phyloP scores from a whole-genome alignment of 2,888 invertebrate species.

The Clostera curtula region DNA sequence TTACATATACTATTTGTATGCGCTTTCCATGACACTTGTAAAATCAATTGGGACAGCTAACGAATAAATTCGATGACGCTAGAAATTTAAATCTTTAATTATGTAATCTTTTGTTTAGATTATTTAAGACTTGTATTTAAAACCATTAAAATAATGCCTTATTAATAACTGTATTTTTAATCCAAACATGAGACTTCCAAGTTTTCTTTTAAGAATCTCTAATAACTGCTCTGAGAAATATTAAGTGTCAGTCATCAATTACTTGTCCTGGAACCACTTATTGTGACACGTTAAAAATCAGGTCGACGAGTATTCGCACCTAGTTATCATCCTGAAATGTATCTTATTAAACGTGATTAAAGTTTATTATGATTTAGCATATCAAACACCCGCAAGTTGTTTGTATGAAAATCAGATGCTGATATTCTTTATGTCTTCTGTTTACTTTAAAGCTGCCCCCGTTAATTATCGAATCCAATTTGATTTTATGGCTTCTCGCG shows the following conservation, averaged over 20 bases:
- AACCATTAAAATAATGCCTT: too few species aligned
- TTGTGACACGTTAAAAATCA: slow-evolving; percentile 41
- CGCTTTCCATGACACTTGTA: too few species aligned
- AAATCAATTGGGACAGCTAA: too few species aligned
- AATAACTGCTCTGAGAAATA: slow-evolving; percentile 29
- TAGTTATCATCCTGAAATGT: slow-evolving; percentile 22
- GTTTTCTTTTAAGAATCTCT: slow-evolving; percentile 27
- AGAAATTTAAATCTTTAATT: too few species aligned
- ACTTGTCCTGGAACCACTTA: slow-evolving; percentile 39
- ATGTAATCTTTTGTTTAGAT: too few species aligned
- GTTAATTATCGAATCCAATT: slow-evolving; percentile 53
- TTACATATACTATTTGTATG: too few species aligned
- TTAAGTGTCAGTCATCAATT: slow-evolving; percentile 40
- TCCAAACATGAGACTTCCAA: too few species aligned
- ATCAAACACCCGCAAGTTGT: slow-evolving; percentile 24
- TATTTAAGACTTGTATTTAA: too few species aligned
- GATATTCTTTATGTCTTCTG: slow-evolving; percentile 29
- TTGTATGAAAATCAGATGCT: slow-evolving; percentile 34
- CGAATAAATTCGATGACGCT: too few species aligned
- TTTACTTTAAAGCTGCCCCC: slow-evolving; percentile 52
- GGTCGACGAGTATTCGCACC: slow-evolving; percentile 27
- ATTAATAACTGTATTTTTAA: too few species aligned
- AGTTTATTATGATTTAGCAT: slow-evolving; percentile 24
- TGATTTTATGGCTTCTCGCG: slow-evolving; percentile 39
- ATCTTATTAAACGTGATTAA: slow-evolving; percentile 24